Conservation (phyloP, 2,113 vertebrate species). For the Calypte anna region DNA sequence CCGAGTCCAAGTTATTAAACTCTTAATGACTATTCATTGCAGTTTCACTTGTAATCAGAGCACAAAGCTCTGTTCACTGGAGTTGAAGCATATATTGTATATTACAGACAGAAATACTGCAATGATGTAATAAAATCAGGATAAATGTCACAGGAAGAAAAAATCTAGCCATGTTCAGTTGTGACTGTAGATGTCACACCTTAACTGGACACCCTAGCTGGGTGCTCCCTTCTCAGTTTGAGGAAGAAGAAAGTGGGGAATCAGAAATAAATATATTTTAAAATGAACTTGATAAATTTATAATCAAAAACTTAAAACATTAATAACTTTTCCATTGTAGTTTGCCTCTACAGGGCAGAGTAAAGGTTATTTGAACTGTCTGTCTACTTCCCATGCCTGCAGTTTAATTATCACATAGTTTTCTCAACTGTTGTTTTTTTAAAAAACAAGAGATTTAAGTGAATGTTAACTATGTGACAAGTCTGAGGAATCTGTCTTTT, state of each 20-base stretch:
- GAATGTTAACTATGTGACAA: conserved; percentile 32
- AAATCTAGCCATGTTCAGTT: background rate
- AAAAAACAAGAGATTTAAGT: conserved; percentile 46
- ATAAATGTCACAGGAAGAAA: background rate
- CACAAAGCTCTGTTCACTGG: background rate
- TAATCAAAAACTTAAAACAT: background rate
- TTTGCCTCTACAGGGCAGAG: background rate
- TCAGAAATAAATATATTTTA: background rate
- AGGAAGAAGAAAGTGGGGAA: background rate
- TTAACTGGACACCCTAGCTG: background rate
- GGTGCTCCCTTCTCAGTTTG: fast-evolving
- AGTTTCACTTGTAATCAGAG: background rate
- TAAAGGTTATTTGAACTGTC: conserved; percentile 26
- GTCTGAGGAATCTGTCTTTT: background rate
- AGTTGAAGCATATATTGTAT: background rate
- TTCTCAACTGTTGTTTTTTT: conserved; percentile 42
- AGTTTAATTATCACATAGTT: conserved; percentile 45
- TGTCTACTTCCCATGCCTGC: conserved; percentile 4
- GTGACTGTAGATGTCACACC: background rate
- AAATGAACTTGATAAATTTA: background rate
- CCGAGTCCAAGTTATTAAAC: background rate
- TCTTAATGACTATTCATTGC: background rate
- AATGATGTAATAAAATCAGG: background rate
- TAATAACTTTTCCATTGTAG: background rate
- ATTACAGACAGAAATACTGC: background rate